A percentile compares a stretch with the other conserved stretches of the same genome.
phyloP scores from a whole-genome alignment of 2,888 invertebrate genomes.

The Myopa tessellatipennis region DNA sequence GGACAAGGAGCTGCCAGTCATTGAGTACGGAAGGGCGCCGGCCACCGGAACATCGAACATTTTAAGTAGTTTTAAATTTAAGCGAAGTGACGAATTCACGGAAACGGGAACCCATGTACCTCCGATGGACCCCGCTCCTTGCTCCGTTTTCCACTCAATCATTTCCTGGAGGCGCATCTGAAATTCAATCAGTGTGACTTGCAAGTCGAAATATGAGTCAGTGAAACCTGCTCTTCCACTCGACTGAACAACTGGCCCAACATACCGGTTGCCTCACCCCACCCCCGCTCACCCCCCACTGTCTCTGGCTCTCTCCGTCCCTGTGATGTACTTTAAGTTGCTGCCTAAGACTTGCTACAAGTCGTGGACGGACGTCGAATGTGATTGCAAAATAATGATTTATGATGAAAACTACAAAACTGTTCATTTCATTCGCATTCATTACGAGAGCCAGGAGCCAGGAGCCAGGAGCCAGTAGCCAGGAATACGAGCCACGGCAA shows the following conservation, averaged over 20 bases:
- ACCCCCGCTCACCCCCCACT: background rate
- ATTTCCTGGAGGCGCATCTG: conserved; percentile 47
- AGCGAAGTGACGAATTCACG: too few relatives aligned
- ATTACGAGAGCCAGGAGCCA: conserved; percentile 41
- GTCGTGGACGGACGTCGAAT: conserved; percentile 40
- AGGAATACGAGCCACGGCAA: too few relatives aligned
- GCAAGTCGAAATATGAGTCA: conserved; percentile 53
- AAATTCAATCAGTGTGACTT: conserved; percentile 53
- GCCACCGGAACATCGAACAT: background rate
- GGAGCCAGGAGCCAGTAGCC: background rate
- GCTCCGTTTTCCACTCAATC: conserved; percentile 25
- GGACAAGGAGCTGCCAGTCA: background rate
- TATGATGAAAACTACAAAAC: conserved; percentile 52
- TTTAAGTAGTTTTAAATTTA: background rate
- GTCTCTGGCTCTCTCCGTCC: background rate
- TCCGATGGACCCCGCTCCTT: background rate
- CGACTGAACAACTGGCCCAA: conserved; percentile 40
- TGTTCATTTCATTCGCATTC: conserved; percentile 50
- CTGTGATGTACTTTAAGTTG: background rate
- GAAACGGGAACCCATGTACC: too few relatives aligned
- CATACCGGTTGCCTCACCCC: conserved; percentile 37
- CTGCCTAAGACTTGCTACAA: background rate
- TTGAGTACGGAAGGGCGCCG: background rate
- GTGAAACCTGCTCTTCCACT: conserved; percentile 43
- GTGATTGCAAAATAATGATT: conserved; percentile 56